Evolutionary conservation across 2,888 invertebrate species (phyloP).

Genomic region (Cephus spinipes): DNA sequence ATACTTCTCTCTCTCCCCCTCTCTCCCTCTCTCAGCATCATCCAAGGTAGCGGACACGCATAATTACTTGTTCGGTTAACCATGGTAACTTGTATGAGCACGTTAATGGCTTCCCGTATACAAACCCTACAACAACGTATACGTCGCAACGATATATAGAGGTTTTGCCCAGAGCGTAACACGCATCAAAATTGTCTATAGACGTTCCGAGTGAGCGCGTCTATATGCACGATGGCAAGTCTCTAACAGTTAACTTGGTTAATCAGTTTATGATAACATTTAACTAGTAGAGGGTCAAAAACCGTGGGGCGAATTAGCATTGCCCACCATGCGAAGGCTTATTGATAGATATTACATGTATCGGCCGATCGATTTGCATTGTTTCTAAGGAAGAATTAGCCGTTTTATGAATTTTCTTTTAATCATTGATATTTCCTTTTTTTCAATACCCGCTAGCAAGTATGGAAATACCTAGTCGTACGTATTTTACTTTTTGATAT

Average conservation of each 20-base stretch:
- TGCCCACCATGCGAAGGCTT: not conserved
- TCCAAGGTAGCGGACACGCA: not conserved
- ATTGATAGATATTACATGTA: not conserved
- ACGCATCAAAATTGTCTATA: not conserved
- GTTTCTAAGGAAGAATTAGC: too few relatives aligned
- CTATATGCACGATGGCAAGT: not conserved
- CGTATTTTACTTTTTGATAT: too few relatives aligned
- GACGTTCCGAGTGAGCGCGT: not conserved
- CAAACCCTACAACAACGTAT: not conserved
- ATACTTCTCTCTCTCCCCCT: too few relatives aligned
- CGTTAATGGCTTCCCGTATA: not conserved
- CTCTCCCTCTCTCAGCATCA: not conserved
- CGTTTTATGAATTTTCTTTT: too few relatives aligned
- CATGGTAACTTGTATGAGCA: not conserved
- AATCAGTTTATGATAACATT: not conserved
- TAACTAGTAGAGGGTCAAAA: not conserved
- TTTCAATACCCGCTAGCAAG: too few relatives aligned
- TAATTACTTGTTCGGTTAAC: not conserved
- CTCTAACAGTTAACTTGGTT: not conserved
- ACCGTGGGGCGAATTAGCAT: not conserved
- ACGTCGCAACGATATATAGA: not conserved
- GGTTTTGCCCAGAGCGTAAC: not conserved
- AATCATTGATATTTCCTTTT: too few relatives aligned
- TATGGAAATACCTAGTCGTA: too few relatives aligned
- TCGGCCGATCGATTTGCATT: too few relatives aligned